Evolutionary conservation across 2,797 vertebrate genomes (phyloP), one percentile per base, ranked within the genome.

Genomic region (Lithobates pipiens): DNA sequence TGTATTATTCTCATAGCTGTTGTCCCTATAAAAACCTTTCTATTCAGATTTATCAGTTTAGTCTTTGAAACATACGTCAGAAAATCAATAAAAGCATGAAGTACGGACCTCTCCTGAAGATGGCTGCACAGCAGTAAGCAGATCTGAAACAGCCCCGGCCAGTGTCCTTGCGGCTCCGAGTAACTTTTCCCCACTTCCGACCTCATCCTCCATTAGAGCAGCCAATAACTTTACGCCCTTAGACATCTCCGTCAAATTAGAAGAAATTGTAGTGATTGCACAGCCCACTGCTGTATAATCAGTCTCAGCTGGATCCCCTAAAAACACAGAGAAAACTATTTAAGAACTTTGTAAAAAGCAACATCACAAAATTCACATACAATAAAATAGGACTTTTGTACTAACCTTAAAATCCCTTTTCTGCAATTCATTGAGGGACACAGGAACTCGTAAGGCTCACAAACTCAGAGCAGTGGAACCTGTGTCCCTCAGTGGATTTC

Each of bases 161-260:
- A 99, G 91, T 21, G 97, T 98, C 88, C 98, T 94, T 32, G 98
- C 98, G 0, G 98, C 98, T 69, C 97, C 95, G 92, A 99, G 94
- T 75, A 99, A 95, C 86, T 98, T 98, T 90, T 99, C 98, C 70
- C 98, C 98, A 3, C 96, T 98, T 90, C 98, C 98, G 89, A 98
- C 96, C 25, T 99, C 97, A 16, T 99, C 97, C 0, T 99, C 98
- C 96, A 99, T 97, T 87, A 99, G 93, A 0, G 98, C 98, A 0
- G 98, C 98, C 54, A 99, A 95, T 75, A 99, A 93, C 91, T 97
- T 98, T 89, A 99, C 98, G 0, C 98, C 98, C 92, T 96, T 98
- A 79, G 98, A 99, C 98, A 99, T 99, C 91, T 99, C 98, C 0
- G 97, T 99, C 90, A 99, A 95, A 93, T 99, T 99, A 89, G 98